These are phyloP conservation scores for Cephus nigrinus DNA, from an alignment of 2,888 invertebrate genomes.

Conservation along the genomic window DNA sequence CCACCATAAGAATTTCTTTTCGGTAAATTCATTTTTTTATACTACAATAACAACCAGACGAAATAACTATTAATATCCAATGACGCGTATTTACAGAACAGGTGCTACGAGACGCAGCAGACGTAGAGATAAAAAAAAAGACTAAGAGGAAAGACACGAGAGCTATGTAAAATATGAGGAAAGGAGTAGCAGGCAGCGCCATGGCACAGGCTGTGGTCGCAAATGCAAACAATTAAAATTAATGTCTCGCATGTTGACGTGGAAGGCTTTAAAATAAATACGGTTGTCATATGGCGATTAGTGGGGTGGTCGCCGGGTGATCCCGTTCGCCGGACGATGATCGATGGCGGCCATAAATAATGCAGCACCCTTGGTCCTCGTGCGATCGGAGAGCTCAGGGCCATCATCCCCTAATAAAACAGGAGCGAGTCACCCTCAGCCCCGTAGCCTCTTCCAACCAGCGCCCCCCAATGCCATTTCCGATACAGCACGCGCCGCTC, in stretches of 20 bases:
- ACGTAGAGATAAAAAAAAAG: background rate
- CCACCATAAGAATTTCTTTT: background rate
- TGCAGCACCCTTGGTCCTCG: constrained; percentile 56
- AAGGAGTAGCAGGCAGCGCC: background rate
- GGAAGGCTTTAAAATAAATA: constrained; percentile 61
- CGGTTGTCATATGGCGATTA: constrained; percentile 66
- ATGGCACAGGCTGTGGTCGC: constrained; percentile 20
- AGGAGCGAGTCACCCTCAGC: constrained; percentile 39
- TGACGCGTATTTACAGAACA: background rate
- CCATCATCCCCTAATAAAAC: constrained; percentile 34
- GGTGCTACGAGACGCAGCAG: too few species aligned
- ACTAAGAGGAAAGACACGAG: background rate
- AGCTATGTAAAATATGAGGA: background rate
- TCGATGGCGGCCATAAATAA: constrained; percentile 65
- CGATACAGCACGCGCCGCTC: constrained; percentile 41
- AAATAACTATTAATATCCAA: background rate
- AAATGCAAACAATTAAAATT: constrained; percentile 58
- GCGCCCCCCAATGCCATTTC: constrained; percentile 51
- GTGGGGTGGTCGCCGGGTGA: constrained; percentile 55
- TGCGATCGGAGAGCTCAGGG: constrained; percentile 40
- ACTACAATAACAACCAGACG: background rate
- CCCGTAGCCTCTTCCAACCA: constrained; percentile 20
- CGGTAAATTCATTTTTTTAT: background rate
- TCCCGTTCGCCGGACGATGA: constrained; percentile 57
- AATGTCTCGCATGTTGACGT: constrained; percentile 54